Conservation (phyloP, 2,888 invertebrate genomes). For the Calephelis perditalis region DNA sequence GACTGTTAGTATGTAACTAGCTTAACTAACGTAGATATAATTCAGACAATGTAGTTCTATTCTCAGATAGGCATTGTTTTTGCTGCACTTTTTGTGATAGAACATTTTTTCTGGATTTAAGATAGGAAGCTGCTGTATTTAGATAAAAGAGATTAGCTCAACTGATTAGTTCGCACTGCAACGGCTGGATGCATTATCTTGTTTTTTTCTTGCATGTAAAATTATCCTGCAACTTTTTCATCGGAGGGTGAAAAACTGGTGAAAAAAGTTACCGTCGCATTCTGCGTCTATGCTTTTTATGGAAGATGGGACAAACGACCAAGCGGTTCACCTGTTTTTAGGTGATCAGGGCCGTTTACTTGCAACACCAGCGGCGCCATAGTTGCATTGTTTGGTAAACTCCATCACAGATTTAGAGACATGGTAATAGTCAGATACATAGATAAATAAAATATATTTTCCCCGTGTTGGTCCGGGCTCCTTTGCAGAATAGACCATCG, state of each 20-base stretch:
- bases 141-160: constrained; percentile 12
- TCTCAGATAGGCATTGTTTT: not conserved
- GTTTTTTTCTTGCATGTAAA: constrained; percentile 11
- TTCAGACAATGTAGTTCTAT: not conserved
- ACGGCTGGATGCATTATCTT: constrained; percentile 12
- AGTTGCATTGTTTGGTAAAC: too few species aligned
- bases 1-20: too few species aligned
- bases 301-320: too few species aligned
- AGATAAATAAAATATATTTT: too few species aligned
- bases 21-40: too few species aligned
- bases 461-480: too few species aligned
- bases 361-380: too few species aligned
- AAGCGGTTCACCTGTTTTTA: too few species aligned
- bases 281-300: not conserved
- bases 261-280: not conserved
- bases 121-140: constrained; percentile 9
- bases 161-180: constrained; percentile 10
- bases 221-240: constrained; percentile 8
- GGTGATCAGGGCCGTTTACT: too few species aligned
- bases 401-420: too few species aligned
- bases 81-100: not conserved
- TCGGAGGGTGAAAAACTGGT: constrained; percentile 1
- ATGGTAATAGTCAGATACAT: too few species aligned
- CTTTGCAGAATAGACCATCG: too few species aligned
- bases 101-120: constrained; percentile 10